phyloP scores from a whole-genome alignment of 2,888 invertebrate genomes.

The Eledone cirrhosa region DNA sequence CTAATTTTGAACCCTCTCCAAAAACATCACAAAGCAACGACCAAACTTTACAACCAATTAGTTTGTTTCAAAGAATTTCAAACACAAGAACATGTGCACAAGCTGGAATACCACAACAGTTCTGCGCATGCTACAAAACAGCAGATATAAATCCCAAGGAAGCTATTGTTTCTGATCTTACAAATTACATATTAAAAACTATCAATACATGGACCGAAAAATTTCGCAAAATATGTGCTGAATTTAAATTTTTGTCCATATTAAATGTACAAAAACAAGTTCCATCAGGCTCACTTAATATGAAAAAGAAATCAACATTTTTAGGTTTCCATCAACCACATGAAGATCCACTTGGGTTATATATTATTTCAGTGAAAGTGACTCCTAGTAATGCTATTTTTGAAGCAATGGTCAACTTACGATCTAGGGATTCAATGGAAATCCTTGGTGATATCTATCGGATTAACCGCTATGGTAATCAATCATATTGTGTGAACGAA shows the following conservation, averaged over 20 bases:
- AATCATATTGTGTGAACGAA: slow-evolving; percentile 62
- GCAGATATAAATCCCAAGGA: slow-evolving; percentile 72
- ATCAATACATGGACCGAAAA: slow-evolving; percentile 74
- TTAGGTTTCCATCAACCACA: slow-evolving; percentile 16
- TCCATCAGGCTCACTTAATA: slow-evolving; percentile 35
- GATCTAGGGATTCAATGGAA: slow-evolving; percentile 62
- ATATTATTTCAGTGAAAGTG: slow-evolving; percentile 74
- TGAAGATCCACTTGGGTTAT: slow-evolving; percentile 37
- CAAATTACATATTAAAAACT: slow-evolving; percentile 73
- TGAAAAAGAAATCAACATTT: background rate
- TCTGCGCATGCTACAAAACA: slow-evolving; percentile 85
- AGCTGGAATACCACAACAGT: slow-evolving; percentile 82
- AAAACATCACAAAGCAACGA: background rate
- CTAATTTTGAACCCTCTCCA: slow-evolving; percentile 31
- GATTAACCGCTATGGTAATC: slow-evolving; percentile 65
- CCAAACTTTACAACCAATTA: background rate
- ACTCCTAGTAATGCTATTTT: slow-evolving; percentile 78
- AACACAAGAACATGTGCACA: slow-evolving; percentile 75
- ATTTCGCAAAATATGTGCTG: slow-evolving; percentile 44
- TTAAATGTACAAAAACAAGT: slow-evolving; percentile 73
- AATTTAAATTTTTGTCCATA: slow-evolving; percentile 73
- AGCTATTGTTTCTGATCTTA: slow-evolving; percentile 71
- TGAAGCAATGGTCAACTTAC: slow-evolving; percentile 78
- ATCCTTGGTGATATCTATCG: slow-evolving; percentile 73
- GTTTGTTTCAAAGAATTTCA: slow-evolving; percentile 59